Evolutionary conservation across 2,797 vertebrate genomes (phyloP), one percentile per base, ranked within the genome.

Genomic region (Hoplostethus atlanticus): DNA sequence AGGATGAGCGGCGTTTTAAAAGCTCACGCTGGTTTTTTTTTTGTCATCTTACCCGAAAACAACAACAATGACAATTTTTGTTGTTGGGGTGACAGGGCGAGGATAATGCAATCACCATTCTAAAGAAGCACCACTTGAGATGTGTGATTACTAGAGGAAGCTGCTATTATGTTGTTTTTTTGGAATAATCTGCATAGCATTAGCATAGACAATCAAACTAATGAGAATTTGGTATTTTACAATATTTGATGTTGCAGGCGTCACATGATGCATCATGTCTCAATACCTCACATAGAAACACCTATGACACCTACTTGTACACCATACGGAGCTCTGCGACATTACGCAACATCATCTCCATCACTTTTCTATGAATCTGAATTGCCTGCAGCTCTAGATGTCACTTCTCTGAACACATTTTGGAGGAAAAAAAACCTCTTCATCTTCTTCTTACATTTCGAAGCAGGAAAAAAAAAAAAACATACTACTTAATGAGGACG

Each of bases 321-420:
- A 40, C n/a, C 2, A 30, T 44, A 17, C 38, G 59, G 16, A 59
- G 76, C 28, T 42, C 12, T 59, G 56, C 25, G 10, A 15, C 17
- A 3, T 65, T 47, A n/a, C 80, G 69, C 30, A 44, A 44, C 36
- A 55, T 44, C 1, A 17, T 53, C 59, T 64, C 59, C 0, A 65
- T n/a, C 46, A n/a, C 30, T 55, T 28, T 31, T 62, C 21, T 46
- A 30, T 57, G 38, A 66, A 73, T 71, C 79, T 84, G 65, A 80
- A 79, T 85, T 80, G 56, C 61, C 47, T 7, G 46, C 17, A 55
- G 68, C 34, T 69, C 67, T 30, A 53, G 40, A 50, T 58, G 17
- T 52, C 40, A 73, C 64, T 51, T 76, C 54, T 78, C 73, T 74
- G 53, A 79, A 69, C 36, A 34, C 12, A 54, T 38, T 58, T 77